Percentiles rank a stretch among this genome's conserved stretches.
These are phyloP conservation scores for Folsomia manolachei DNA, from an alignment of 2,888 invertebrate genomes.

Conservation along the genomic window DNA sequence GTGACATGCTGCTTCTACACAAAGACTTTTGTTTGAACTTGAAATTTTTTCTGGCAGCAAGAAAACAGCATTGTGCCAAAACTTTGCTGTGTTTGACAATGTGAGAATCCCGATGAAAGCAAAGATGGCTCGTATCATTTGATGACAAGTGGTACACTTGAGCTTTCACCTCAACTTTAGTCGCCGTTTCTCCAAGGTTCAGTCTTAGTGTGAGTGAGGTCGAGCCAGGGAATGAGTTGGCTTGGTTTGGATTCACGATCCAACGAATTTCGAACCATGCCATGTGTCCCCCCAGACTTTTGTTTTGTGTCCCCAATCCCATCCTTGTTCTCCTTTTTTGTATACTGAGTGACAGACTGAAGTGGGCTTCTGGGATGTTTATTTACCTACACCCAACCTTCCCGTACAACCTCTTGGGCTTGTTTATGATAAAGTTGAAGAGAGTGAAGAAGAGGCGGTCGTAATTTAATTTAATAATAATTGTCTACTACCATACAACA, in stretches of 20 bases:
- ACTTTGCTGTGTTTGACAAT: neutral
- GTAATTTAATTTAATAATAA: slow-evolving; percentile 25
- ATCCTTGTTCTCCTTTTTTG: neutral
- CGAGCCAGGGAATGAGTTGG: neutral
- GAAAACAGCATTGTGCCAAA: no score
- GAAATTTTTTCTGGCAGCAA: no score
- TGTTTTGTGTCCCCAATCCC: neutral
- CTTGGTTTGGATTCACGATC: neutral
- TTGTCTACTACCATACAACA: no score
- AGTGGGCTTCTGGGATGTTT: neutral
- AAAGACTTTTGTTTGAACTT: neutral
- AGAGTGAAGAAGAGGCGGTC: neutral
- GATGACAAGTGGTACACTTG: neutral
- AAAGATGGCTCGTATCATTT: neutral
- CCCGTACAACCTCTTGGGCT: no score
- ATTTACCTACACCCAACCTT: neutral
- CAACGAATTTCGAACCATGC: no score
- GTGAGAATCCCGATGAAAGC: no score
- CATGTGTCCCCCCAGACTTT: neutral
- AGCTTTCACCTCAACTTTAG: neutral
- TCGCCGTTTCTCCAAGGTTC: no score
- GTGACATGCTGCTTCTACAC: neutral
- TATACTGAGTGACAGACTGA: neutral
- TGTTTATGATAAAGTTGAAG: neutral
- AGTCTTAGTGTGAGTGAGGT: neutral